A percentile compares a stretch with the other conserved stretches of the same genome.
Conservation (phyloP, 2,797 vertebrate species). For the Syngnathus rostellatus region DNA sequence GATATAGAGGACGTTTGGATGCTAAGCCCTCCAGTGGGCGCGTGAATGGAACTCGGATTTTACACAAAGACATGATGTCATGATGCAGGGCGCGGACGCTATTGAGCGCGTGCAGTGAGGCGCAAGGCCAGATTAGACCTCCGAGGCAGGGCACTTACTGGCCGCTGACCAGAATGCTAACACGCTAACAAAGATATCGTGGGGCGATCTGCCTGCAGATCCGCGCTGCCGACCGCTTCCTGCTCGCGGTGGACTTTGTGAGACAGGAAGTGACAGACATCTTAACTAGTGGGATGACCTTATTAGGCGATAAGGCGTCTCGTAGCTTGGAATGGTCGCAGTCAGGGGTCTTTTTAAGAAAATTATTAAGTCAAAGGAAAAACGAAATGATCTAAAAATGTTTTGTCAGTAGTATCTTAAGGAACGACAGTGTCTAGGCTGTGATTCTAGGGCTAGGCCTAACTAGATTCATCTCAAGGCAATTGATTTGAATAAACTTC, state of each 20-base stretch:
- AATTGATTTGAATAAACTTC: too few relatives aligned
- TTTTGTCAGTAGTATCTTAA: too few relatives aligned
- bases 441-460: too few relatives aligned
- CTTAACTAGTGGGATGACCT: slow-evolving; percentile 27
- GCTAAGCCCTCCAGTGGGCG: slow-evolving; percentile 62
- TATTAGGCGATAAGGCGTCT: slow-evolving; percentile 23
- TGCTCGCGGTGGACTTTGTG: slow-evolving; percentile 46
- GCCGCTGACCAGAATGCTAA: slow-evolving; percentile 69
- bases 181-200: slow-evolving; percentile 85
- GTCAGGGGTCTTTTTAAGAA: not conserved
- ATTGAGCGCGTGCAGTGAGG: slow-evolving; percentile 82
- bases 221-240: slow-evolving; percentile 57
- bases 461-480: too few relatives aligned
- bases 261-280: slow-evolving; percentile 44
- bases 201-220: slow-evolving; percentile 72
- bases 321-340: not conserved
- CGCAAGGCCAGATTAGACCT: slow-evolving; percentile 78
- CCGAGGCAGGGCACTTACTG: slow-evolving; percentile 73
- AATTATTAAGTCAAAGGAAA: too few relatives aligned
- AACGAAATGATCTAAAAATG: too few relatives aligned
- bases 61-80: slow-evolving; percentile 87
- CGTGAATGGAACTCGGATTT: slow-evolving; percentile 82
- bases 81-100: slow-evolving; percentile 74
- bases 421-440: too few relatives aligned
- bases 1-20: slow-evolving; percentile 63